Conservation (phyloP, 2,113 vertebrate genomes). For the Nothobranchius furzeri region DNA sequence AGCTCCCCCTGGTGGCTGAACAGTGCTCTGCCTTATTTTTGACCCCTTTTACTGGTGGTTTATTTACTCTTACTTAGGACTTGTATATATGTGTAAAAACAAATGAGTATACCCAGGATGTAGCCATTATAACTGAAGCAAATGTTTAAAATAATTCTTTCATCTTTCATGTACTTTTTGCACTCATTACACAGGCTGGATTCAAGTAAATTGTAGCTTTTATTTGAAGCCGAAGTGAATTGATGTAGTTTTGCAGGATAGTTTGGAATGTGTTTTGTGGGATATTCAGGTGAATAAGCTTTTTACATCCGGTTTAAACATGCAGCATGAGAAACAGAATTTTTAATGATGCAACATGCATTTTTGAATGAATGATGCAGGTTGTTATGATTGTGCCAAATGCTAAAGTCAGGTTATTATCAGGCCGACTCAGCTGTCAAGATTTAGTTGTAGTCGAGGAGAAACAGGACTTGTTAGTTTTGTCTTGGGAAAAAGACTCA, state of each 20-base stretch:
- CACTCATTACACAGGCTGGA: conserved; percentile 3
- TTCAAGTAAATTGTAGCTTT: conserved; percentile 24
- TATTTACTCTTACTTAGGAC: conserved; percentile 9
- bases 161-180: conserved; percentile 60
- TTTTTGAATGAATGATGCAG: conserved; percentile 15
- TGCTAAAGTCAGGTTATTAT: not conserved
- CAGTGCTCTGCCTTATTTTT: conserved; percentile 82
- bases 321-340: not conserved
- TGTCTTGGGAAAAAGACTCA: no score
- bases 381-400: conserved; percentile 31
- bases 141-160: not conserved
- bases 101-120: conserved; percentile 18
- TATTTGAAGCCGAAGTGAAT: conserved; percentile 15
- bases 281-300: conserved; percentile 45
- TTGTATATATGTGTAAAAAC: conserved; percentile 37
- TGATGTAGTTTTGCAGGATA: conserved; percentile 9
- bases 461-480: no score
- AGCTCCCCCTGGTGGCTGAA: conserved; percentile 26
- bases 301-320: not conserved
- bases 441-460: no score
- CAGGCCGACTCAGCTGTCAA: no score
- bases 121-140: conserved; percentile 11
- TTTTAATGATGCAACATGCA: not conserved
- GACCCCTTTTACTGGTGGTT: conserved; percentile 11
- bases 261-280: conserved; percentile 20